A percentile compares a stretch with the other conserved stretches of the same genome.
Conservation (phyloP, 2,888 invertebrate genomes). For the Andrena trimmerana region DNA sequence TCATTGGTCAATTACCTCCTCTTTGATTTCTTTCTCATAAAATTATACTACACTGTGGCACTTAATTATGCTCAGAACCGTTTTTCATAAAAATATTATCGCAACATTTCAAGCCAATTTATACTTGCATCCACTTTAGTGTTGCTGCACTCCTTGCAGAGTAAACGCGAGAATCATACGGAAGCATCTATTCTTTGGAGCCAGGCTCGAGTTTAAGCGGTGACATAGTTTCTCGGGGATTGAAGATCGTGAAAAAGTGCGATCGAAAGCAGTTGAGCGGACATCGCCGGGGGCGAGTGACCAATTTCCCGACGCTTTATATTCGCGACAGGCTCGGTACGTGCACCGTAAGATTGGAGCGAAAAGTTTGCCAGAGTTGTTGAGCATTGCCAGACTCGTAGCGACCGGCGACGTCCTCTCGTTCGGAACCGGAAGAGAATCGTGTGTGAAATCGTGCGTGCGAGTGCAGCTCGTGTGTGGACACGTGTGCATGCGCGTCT, state of each 20-base stretch:
- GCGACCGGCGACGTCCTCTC: slow-evolving; percentile 7
- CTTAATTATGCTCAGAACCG: too few relatives aligned
- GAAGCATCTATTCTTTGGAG: too few relatives aligned
- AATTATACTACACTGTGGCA: neutral
- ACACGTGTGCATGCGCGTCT: slow-evolving; percentile 41
- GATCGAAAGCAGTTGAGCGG: slow-evolving; percentile 16
- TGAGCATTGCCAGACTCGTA: slow-evolving; percentile 49
- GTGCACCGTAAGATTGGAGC: slow-evolving; percentile 49
- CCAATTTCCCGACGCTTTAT: slow-evolving; percentile 72
- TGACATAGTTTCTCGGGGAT: too few relatives aligned
- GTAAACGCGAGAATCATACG: too few relatives aligned
- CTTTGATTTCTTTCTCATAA: neutral
- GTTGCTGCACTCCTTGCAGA: too few relatives aligned
- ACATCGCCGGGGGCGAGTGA: slow-evolving; percentile 28
- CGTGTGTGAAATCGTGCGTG: slow-evolving; percentile 49
- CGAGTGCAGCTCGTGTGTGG: slow-evolving; percentile 1
- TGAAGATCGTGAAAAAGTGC: neutral
- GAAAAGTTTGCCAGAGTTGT: slow-evolving; percentile 62
- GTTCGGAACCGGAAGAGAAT: slow-evolving; percentile 14
- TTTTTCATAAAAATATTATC: too few relatives aligned
- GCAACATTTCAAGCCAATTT: too few relatives aligned
- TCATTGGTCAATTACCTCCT: neutral
- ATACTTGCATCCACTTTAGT: too few relatives aligned
- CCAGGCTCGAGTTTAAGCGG: too few relatives aligned
- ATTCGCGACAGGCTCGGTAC: slow-evolving; percentile 72